These are phyloP conservation scores for Melospiza melodia DNA, from an alignment of 2,113 vertebrate species.

Conservation along the genomic window DNA sequence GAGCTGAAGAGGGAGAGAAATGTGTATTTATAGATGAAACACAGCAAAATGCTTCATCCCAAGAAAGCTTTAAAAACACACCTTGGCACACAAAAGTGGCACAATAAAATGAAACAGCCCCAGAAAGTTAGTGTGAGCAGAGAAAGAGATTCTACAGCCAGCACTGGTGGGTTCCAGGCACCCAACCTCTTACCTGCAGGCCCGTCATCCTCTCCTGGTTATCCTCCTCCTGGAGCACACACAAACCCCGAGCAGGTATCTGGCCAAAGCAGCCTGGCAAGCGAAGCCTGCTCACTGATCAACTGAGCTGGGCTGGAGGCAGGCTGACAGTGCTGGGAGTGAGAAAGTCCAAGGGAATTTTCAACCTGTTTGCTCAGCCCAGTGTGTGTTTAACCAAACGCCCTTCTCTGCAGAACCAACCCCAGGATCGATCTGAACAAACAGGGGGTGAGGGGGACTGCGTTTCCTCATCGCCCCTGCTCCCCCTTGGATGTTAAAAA, in stretches of 20 bases:
- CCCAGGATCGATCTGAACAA: neutral
- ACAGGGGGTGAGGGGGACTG: neutral
- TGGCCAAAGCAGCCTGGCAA: neutral
- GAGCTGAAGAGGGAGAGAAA: neutral
- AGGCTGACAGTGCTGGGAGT: constrained; percentile 2
- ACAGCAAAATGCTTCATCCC: neutral
- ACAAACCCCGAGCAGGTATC: neutral
- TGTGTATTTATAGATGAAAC: neutral
- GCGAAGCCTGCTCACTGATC: neutral
- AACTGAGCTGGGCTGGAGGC: neutral
- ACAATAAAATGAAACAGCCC: neutral
- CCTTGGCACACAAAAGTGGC: neutral
- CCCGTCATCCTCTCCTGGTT: constrained; percentile 72
- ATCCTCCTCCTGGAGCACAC: neutral
- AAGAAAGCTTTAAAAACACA: neutral
- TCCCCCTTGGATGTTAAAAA: neutral
- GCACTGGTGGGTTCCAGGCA: fast-evolving
- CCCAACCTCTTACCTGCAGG: constrained; percentile 82
- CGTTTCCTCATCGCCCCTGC: neutral
- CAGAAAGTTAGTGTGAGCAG: neutral
- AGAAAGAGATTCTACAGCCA: neutral
- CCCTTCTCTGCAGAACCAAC: constrained; percentile 7
- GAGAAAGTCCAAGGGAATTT: constrained; percentile 70
- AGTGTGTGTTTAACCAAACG: constrained; percentile 76
- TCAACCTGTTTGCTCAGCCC: constrained; percentile 58